Evolutionary conservation across 2,113 vertebrate species (phyloP).

Genomic region (Melanerpes formicivorus): DNA sequence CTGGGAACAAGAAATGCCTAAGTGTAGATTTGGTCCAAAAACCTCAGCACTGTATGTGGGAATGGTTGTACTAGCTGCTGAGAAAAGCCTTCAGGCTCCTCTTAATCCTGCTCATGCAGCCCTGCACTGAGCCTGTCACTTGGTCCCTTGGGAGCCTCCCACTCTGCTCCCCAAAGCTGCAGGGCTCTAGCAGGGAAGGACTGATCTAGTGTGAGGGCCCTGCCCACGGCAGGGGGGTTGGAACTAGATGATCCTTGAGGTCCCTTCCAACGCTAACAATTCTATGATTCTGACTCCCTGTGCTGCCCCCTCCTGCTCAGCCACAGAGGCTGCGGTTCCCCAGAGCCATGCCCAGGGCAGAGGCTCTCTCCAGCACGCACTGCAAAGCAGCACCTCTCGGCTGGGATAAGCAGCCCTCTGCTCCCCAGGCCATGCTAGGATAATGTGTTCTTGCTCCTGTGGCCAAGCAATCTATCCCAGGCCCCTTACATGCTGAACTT

Average conservation of each 20-base stretch:
- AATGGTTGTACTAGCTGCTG: not conserved
- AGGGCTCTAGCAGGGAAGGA: not conserved
- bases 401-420: not conserved
- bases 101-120: not conserved
- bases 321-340: not conserved
- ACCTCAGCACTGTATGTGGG: not conserved
- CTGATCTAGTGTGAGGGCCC: no score
- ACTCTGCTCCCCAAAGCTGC: not conserved
- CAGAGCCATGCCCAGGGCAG: not conserved
- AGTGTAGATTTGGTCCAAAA: conserved; percentile 1
- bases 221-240: no score
- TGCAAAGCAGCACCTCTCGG: not conserved
- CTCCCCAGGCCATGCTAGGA: not conserved
- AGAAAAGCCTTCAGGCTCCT: not conserved
- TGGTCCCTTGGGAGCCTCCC: not conserved
- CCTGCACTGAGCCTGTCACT: not conserved
- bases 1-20: not conserved
- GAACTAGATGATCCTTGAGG: no score
- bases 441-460: not conserved
- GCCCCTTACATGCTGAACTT: not conserved
- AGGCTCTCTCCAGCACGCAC: not conserved
- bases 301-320: not conserved
- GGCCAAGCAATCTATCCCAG: accelerated
- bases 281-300: not conserved
- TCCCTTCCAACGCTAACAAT: no score